Evolutionary conservation across 2,888 invertebrate genomes (phyloP).

Genomic region (Onthophagus sagittarius): DNA sequence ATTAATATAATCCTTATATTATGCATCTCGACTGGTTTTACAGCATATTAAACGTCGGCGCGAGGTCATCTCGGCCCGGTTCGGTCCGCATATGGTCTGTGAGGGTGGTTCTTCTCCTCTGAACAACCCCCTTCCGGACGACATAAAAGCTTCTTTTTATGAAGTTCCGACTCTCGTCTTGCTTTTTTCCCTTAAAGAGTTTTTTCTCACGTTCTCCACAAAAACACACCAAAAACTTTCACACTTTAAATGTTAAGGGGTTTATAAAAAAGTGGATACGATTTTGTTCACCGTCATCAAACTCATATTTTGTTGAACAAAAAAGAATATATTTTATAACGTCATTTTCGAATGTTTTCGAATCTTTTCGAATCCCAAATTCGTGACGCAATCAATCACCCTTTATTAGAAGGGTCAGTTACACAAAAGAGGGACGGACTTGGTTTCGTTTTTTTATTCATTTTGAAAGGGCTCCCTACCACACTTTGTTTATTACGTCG

Average conservation of each 20-base stretch:
- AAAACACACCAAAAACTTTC: background rate
- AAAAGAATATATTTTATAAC: too few relatives aligned
- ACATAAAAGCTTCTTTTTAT: background rate
- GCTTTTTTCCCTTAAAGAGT: background rate
- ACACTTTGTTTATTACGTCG: background rate
- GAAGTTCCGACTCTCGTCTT: background rate
- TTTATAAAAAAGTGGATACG: background rate
- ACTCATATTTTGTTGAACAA: background rate
- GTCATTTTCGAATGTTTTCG: too few relatives aligned
- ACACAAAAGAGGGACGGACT: background rate
- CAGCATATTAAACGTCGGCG: background rate
- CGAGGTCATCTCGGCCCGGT: background rate
- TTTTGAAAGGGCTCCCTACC: background rate
- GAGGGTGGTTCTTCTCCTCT: background rate
- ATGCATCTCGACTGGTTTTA: background rate
- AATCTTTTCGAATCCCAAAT: background rate
- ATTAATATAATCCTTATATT: background rate
- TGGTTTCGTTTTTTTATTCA: background rate
- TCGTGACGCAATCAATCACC: background rate
- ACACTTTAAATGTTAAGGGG: background rate
- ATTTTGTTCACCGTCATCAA: background rate
- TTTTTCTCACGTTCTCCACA: background rate
- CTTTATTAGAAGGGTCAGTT: background rate
- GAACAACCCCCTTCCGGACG: background rate
- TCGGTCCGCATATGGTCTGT: background rate